Evolutionary conservation across 2,888 invertebrate genomes (phyloP), one percentile per base, ranked within the genome.

Genomic region (Strigamia transsilvanica): DNA sequence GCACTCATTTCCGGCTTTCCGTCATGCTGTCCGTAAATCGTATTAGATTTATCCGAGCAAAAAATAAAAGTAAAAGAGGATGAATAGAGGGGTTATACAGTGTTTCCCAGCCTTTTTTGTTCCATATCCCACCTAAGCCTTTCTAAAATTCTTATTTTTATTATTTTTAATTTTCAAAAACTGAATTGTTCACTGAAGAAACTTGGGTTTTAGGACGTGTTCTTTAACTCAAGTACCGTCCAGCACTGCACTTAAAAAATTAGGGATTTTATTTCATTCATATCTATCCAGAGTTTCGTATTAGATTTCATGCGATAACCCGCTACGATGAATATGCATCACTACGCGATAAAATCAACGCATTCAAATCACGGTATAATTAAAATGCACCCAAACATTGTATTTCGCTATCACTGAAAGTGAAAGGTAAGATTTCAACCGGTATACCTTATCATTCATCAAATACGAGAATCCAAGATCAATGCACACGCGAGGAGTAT

Each of bases 391-490:
- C 23, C 23, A 0, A 15, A 77, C 23, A 27, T 7, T 21, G 2
- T 15, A 13, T 32, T 79, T 21, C 23, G 15, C 51, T 80, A 38
- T 38, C 38, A 38, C 10, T 38, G 4, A 38, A 38, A 38, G 6
- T 38, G 9, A 38, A 38, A 4, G 38, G 38, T 7, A 38, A 38
- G 38, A 4, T 38, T 38, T 38, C 38, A 38, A 38, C 38, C 6
- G 38, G 38, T 38, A 38, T 82, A 84, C 84, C 56, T 84, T 84
- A 41, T 81, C 51, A 13, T 79, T 82, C 84, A 84, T 84, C 78
- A 73, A n/a, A 79, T 84, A 56, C 10, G 82, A 78, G 83, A 83
- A 84, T 13, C 83, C 83, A 12, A 84, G 82, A 77, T 84, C 84
- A 42, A 84, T 82, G 66, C 84, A 84, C 23, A 84, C 82, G 81